These are phyloP conservation scores for Drosophila simulans DNA, from an alignment of 1,140 invertebrate genomes.

Conservation along the genomic window DNA sequence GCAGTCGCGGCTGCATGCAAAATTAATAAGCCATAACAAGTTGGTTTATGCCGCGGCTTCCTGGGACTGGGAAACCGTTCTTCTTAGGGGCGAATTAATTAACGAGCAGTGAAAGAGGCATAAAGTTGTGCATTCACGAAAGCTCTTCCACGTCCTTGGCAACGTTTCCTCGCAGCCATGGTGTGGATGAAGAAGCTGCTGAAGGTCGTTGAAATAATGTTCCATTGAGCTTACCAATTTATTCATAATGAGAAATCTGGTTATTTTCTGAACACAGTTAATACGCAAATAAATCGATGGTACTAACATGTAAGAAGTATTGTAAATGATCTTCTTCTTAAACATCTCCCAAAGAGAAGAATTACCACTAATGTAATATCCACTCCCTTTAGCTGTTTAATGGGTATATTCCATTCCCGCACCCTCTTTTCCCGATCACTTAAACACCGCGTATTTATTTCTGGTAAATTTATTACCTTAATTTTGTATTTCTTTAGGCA, in stretches of 20 bases:
- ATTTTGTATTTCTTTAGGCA: neutral
- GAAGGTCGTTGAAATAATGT: neutral
- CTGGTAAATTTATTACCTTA: neutral
- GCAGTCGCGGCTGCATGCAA: slow-evolving; percentile 42
- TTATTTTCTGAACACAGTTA: neutral
- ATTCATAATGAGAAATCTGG: neutral
- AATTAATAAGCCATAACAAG: slow-evolving; percentile 51
- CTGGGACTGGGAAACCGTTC: slow-evolving; percentile 5
- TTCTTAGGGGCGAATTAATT: slow-evolving; percentile 34
- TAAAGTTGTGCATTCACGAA: slow-evolving; percentile 6
- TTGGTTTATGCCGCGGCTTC: slow-evolving; percentile 27
- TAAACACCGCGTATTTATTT: too few relatives aligned
- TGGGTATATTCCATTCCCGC: too few relatives aligned
- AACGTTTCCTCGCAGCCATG: neutral
- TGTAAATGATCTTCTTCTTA: too few relatives aligned
- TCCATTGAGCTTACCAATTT: neutral
- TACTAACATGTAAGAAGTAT: too few relatives aligned
- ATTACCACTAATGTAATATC: too few relatives aligned
- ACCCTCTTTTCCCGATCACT: too few relatives aligned
- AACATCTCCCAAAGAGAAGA: too few relatives aligned
- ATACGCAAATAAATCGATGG: too few relatives aligned
- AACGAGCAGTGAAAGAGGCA: slow-evolving; percentile 9
- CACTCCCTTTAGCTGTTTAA: too few relatives aligned
- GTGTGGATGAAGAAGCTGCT: neutral
- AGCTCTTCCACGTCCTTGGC: neutral